Evolutionary conservation across 2,888 invertebrate species (phyloP).

Genomic region (Cheilosia urbana): DNA sequence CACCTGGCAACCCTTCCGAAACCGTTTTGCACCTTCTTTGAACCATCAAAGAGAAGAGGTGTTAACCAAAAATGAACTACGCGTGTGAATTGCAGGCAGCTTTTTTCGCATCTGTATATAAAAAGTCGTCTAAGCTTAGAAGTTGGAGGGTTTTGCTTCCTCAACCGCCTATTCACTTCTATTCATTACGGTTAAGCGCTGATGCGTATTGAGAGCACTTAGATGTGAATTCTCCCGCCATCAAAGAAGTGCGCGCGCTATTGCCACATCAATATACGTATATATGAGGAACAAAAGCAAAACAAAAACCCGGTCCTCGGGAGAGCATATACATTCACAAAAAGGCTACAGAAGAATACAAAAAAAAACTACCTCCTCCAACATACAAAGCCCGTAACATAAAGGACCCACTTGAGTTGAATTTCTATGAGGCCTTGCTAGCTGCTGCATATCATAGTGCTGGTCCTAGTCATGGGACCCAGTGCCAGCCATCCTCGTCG

Average conservation of each 20-base stretch:
- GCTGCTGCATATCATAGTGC: constrained; percentile 16
- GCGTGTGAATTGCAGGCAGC: constrained; percentile 28
- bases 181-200: constrained; percentile 69
- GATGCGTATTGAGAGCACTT: constrained; percentile 72
- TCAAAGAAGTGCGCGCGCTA: constrained; percentile 52
- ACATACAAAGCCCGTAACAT: constrained; percentile 31
- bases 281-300: constrained; percentile 17
- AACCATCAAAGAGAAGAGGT: constrained; percentile 43
- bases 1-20: constrained; percentile 30
- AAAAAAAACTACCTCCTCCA: constrained; percentile 37
- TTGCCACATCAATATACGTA: constrained; percentile 1
- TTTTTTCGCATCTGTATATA: constrained; percentile 25
- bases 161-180: constrained; percentile 43
- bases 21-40: background rate
- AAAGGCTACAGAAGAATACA: constrained; percentile 24
- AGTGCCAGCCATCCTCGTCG: background rate
- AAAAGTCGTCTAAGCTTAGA: constrained; percentile 37
- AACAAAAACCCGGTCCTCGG: constrained; percentile 22
- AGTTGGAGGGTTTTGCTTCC: background rate
- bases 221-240: constrained; percentile 49
- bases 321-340: constrained; percentile 4
- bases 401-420: constrained; percentile 63
- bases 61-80: constrained; percentile 42
- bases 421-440: constrained; percentile 30
- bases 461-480: constrained; percentile 4